Base-by-base conservation (phyloP, 2,888 invertebrate genomes). In the Heliothis peltigera region DNA sequence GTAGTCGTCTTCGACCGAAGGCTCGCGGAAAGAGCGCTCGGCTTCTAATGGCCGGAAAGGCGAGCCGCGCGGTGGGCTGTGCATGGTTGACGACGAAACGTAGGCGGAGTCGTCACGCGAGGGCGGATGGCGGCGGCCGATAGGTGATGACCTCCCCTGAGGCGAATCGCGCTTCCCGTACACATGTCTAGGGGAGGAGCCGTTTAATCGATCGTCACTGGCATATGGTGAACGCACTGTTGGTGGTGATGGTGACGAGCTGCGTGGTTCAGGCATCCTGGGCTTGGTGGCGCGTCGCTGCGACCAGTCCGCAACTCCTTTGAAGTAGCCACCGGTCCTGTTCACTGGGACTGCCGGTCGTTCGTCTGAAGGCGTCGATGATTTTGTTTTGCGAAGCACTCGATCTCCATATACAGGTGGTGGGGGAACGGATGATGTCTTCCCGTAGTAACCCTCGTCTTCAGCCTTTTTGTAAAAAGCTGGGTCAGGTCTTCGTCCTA, bases 231-330 rank as follows among this genome's bases (percentile, higher is more conserved):
- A 92, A 12, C 91, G 91, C 74, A 91, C 87, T 64, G 93, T 87
- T 62, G 95, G 88, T 75, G 95, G 86, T 47, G 95, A 93, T 8
- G 95, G 90, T 52, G 95, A 95, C 1, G 93, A 89, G 69, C 94
- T 95, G 25, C 94, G 87, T 77, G 95, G 95, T 69, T 94, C 93
- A 5, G 95, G 95, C 92, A 95, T 93, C 68, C 91, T 92, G 7
- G 95, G 95, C 57, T 95, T 95, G 57, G 87, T 92, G 44, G 95
- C 95, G 55, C 95, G 95, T 60, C 97, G 95, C 84, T 97, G 97
- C 1, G 96, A 96, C 98, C 98, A 98, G 82, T 98, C 98, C 57
- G 96, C 97, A 60, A 98, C 96, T 21, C 98, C 98, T 80, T 97
- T 97, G 84, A 96, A 97, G 84, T 96, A 97, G 52, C 96, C 96